Evolutionary conservation across 2,888 invertebrate species (phyloP), one percentile per base, ranked within the genome.

Genomic region (Mystacides longicornis): DNA sequence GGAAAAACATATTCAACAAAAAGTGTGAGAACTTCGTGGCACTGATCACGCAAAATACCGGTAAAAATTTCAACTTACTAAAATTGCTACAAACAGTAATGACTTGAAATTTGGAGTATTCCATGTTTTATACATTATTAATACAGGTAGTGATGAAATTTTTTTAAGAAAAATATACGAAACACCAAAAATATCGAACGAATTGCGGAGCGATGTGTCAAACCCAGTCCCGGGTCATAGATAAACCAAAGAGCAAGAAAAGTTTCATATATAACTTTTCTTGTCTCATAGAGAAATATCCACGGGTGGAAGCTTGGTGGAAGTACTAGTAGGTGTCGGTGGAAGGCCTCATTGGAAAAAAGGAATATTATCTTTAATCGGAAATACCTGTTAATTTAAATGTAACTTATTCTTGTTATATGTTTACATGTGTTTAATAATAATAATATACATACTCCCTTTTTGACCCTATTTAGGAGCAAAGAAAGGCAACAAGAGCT

Each of bases 101-200:
- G 22, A 45, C 42, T 45, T 42, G 45, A 57, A 52, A 37, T 52
- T 55, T 33, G 57, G 51, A 21, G 50, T 37, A 31, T 43, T 53
- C 52, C 52, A 52, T 45, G 23, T 43, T 45, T 49, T 57, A 23
- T 21, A 27, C 57, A 57, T 57, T 49, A 23, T 49, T 31, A 49
- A 11, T 51, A 7, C 3, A 21, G n/a, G 47, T 19, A 31, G 37
- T 51, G 37, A 27, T 20, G 23, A 37, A 14, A n/a, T 7, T 7
- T n/a, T 3, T 37, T 37, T 7, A 37, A 7, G n/a, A 37, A 37
- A 37, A n/a, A 3, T 37, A 37, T 3, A 7, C 31, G 37, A 51
- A 51, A 37, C 22, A 51, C 42, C 20, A 37, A 51, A 51, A 51
- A 37, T 51, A 51, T 37, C 37, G 37, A 37, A 37, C 37, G 37